Evolutionary conservation across 2,797 vertebrate species (phyloP).

Genomic region (Spatula clypeata): DNA sequence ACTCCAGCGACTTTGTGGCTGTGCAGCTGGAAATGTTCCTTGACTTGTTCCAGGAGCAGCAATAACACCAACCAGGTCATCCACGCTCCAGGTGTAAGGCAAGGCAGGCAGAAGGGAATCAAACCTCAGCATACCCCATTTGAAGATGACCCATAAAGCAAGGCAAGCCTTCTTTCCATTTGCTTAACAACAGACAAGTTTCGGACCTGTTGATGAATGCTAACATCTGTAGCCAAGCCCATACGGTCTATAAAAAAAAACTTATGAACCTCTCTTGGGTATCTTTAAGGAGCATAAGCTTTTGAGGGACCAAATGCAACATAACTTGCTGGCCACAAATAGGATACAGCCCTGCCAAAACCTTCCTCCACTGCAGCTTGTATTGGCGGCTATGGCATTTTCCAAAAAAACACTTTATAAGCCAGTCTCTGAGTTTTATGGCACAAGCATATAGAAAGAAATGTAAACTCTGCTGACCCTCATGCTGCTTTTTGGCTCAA

Average conservation of each 20-base stretch:
- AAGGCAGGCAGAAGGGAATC: background rate
- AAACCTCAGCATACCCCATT: background rate
- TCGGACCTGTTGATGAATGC: background rate
- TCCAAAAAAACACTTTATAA: slow-evolving; percentile 18
- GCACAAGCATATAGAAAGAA: background rate
- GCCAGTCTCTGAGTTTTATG: background rate
- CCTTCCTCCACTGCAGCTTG: background rate
- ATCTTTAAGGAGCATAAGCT: slow-evolving; percentile 22
- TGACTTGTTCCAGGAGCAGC: background rate
- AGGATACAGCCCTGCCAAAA: slow-evolving; percentile 37
- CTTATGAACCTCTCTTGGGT: background rate
- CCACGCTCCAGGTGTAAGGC: background rate
- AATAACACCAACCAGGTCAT: rapidly evolving
- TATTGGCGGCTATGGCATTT: background rate
- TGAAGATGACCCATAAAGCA: background rate
- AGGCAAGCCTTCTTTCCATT: background rate
- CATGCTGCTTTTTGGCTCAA: background rate
- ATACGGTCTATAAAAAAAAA: background rate
- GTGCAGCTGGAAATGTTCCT: background rate
- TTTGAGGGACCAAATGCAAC: background rate
- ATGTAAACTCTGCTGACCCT: background rate
- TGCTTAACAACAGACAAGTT: background rate
- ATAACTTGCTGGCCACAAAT: background rate
- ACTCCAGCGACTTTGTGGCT: rapidly evolving
- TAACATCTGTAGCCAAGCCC: slow-evolving; percentile 3